A percentile compares a stretch with the other conserved stretches of the same genome.
Conservation (phyloP, 1,140 invertebrate genomes). For the Chionoecetes opilio region DNA sequence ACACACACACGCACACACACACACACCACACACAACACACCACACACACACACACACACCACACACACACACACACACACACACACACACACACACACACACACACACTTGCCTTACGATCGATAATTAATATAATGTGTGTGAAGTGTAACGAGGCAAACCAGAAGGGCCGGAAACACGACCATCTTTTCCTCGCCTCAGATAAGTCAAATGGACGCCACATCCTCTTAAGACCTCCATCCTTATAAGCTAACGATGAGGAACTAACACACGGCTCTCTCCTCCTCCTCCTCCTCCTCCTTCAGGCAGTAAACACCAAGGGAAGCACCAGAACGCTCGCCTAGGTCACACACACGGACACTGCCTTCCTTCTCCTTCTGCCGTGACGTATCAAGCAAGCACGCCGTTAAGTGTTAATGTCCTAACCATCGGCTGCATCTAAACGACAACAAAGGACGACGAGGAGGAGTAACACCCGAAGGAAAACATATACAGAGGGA, state of each 20-base stretch:
- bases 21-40: no score
- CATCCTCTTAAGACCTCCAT: not conserved
- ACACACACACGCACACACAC: no score
- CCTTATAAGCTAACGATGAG: not conserved
- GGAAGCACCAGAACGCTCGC: not conserved
- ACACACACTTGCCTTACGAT: not conserved
- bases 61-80: no score
- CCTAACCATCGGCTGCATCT: not conserved
- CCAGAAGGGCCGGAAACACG: not conserved
- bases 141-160: not conserved
- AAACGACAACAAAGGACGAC: not conserved
- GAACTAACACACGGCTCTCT: not conserved
- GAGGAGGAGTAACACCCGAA: not conserved
- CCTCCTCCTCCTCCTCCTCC: not conserved
- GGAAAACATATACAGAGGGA: no score
- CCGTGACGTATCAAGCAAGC: not conserved
- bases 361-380: not conserved
- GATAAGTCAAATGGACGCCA: not conserved
- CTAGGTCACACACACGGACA: not conserved
- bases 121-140: constrained; percentile 10
- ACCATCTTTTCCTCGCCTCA: not conserved
- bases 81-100: no score
- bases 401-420: not conserved
- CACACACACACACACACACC: no score
- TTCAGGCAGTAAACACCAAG: not conserved